These are phyloP conservation scores for Sebastes diploproa DNA, from an alignment of 2,797 vertebrate species.

Conservation along the genomic window DNA sequence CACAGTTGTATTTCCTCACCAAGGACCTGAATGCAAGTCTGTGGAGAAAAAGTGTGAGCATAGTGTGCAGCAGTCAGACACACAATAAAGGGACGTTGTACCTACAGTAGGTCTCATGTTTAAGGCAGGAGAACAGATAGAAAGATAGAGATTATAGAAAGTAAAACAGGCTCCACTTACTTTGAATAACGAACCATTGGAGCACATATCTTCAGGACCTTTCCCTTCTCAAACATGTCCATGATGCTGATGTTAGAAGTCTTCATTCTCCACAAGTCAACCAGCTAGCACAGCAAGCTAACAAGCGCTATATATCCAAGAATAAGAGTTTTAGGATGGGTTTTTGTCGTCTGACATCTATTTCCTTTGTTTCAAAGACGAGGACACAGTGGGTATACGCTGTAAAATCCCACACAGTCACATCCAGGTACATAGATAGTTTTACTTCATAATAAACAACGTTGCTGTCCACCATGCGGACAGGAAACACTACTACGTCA, in stretches of 20 bases:
- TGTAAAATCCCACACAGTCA: accelerated
- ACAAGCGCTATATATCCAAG: neutral
- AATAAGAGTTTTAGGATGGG: accelerated
- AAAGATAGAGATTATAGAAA: neutral
- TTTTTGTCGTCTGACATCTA: neutral
- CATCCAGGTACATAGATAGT: accelerated
- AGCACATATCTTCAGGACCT: constrained; percentile 90
- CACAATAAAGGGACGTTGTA: neutral
- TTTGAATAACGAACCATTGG: constrained; percentile 99
- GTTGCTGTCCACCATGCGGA: neutral
- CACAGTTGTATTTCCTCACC: constrained; percentile 93
- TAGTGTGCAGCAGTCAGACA: neutral
- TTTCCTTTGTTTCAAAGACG: neutral
- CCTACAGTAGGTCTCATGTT: neutral
- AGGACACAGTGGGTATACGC: accelerated
- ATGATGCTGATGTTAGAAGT: constrained; percentile 66
- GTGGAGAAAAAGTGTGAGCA: neutral
- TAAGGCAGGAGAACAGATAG: too few species aligned
- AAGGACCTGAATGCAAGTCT: constrained; percentile 94
- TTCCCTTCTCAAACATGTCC: constrained; percentile 89
- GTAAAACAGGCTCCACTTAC: constrained; percentile 70
- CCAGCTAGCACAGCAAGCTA: constrained; percentile 50
- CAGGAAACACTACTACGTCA: neutral
- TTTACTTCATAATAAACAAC: neutral
- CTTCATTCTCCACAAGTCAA: constrained; percentile 52